Base-by-base conservation (phyloP, 2,113 vertebrate species). In the Ariopsis seemanni region DNA sequence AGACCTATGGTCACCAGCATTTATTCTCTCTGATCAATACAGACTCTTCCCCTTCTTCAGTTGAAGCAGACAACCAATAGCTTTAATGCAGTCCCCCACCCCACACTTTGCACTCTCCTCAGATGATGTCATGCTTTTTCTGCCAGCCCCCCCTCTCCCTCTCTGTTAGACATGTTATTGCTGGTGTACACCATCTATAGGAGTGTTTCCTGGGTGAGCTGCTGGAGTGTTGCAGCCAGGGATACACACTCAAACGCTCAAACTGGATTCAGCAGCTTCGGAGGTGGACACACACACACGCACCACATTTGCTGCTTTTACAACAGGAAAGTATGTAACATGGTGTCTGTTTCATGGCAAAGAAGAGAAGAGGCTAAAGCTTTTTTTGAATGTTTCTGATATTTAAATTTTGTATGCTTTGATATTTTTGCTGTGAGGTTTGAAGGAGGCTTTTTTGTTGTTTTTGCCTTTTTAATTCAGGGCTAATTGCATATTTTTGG, bases 81-180 rank as follows among this genome's bases (percentile, higher is more conserved):
- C 96, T 97, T 96, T 98, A 98, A 97, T 98, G 97, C 97, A 97
- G 96, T 96, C 96, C 95, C 95, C 95, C 93, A 94, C 78, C 88
- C 27, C 53, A 42, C 48, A 63, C 94, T 22, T 30, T 63, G 67
- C 69, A 80, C 88, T 42, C 91, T 92, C 92, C 90, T 90, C 93
- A 95, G 95, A 94, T 95, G 95, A 95, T 95, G 95, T 95, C 95
- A 95, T 95, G 93, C 94, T 93, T 94, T 94, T 94, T 79, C 74
- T 77, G 48, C 22, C 22, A 77, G 22, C 1, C 74, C 58, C 72
- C 79, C 55, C 90, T 71, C 88, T 17, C 85, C 67, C 82, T 50
- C 74, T 85, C 91, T 11, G 22, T 52, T n/a, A 53, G 74, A 77
- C 22, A 75, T 75, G 72, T 77, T 77, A 77, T 77, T 88, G 77